Base-by-base conservation (phyloP, 2,888 invertebrate genomes). In the Spilosoma lubricipeda region DNA sequence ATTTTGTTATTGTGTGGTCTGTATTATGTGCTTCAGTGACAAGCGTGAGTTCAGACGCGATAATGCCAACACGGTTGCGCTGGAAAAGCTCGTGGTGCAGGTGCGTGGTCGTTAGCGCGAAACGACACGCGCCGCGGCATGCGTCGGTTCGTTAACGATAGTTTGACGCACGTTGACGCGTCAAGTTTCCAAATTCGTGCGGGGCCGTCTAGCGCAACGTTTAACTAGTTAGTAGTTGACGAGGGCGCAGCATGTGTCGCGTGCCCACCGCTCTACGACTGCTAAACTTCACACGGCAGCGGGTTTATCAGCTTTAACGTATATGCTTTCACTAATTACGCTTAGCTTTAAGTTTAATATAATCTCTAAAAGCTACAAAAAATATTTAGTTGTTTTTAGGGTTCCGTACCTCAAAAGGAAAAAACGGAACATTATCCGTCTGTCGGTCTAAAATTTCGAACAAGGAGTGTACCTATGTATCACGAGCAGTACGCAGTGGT, bases 211-310 rank as follows among this genome's bases (percentile, higher is more conserved):
- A 30, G 18, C 2, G 36, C 42, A 59, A 42, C 39, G 42, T 70
- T 70, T 70, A 70, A 70, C 23, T 39, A 70, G 20, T 70, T 69
- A 39, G 33, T 30, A n/a, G 69, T 15, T 27, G 39, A 42, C 45
- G 45, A 63, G 45, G n/a, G 67, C 45, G 45, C 45, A 45, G 27
- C 13, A 45, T 15, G 27, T 27, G 59, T n/a, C 39, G 42, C 39
- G 42, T 15, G 59, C 39, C 39, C 64, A 20, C 23, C 20, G 23
- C 36, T 36, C 23, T 20, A 33, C 65, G 23, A 65, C 36, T 9
- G 27, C 27, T 27, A 5, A 9, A 3, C n/a, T n/a, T 56, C 56
- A n/a, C n/a, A n/a, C 56, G n/a, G 56, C 0, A 0, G 52, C 23
- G 52, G n/a, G 11, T 9, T n/a, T 52, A 52, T 56, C 59, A 59